A percentile compares a stretch with the other conserved stretches of the same genome.
Evolutionary conservation across 2,888 invertebrate genomes (phyloP).

Genomic region (Deilephila elpenor): DNA sequence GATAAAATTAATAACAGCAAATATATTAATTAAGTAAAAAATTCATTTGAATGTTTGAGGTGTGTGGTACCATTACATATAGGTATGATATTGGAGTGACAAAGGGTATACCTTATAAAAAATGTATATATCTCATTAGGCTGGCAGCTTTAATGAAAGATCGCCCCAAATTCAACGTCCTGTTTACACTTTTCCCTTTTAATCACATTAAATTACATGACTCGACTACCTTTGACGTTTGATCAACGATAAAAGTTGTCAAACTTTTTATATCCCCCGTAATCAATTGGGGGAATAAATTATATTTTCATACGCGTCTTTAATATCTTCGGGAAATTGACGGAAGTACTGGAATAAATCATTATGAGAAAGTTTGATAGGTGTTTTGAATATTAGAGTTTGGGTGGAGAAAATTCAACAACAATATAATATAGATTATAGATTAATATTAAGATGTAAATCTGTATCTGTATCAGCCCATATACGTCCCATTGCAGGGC

Average conservation of each 20-base stretch:
- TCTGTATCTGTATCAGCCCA: too few species aligned
- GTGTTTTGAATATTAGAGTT: slow-evolving; percentile 50
- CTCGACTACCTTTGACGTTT: not conserved
- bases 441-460: too few species aligned
- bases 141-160: not conserved
- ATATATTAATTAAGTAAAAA: too few species aligned
- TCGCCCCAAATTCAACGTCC: not conserved
- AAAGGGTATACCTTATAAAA: too few species aligned
- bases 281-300: slow-evolving; percentile 6
- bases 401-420: slow-evolving; percentile 39
- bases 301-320: slow-evolving; percentile 6
- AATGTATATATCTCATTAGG: too few species aligned
- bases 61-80: too few species aligned
- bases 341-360: not conserved
- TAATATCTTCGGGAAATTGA: not conserved
- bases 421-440: too few species aligned
- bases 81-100: too few species aligned
- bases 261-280: slow-evolving; percentile 15
- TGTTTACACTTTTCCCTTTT: slow-evolving; percentile 18
- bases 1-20: too few species aligned
- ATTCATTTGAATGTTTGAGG: too few species aligned
- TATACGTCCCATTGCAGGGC: too few species aligned
- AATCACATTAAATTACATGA: slow-evolving; percentile 2
- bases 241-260: slow-evolving; percentile 17
- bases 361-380: not conserved